Conservation (phyloP, 2,113 vertebrate species). For the Nesoenas mayeri region DNA sequence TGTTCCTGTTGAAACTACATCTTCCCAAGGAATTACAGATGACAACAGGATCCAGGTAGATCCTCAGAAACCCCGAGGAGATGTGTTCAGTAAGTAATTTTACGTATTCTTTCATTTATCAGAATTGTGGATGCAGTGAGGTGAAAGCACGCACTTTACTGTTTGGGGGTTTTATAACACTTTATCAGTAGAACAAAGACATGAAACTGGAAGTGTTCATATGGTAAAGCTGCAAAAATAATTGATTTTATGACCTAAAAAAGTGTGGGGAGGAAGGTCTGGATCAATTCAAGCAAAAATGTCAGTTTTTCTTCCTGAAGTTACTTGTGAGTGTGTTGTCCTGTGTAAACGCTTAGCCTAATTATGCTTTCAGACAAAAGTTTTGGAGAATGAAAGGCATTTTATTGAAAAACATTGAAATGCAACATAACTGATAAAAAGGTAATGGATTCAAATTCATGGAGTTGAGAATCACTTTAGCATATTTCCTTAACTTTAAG, state of each 20-base stretch:
- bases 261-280: not conserved
- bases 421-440: not conserved
- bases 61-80: slow-evolving; percentile 91
- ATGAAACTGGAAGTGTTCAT: not conserved
- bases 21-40: slow-evolving; percentile 58
- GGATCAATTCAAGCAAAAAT: not conserved
- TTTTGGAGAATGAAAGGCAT: not conserved
- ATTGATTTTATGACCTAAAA: not conserved
- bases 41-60: slow-evolving; percentile 91
- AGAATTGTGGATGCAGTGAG: not conserved
- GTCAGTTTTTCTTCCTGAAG: not conserved
- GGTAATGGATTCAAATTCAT: not conserved
- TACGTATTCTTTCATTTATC: not conserved
- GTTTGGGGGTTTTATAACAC: not conserved
- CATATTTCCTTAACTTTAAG: not conserved
- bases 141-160: not conserved
- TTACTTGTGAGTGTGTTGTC: not conserved
- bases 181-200: not conserved
- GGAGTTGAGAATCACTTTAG: not conserved
- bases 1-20: slow-evolving; percentile 47
- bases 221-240: not conserved
- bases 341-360: not conserved
- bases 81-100: slow-evolving; percentile 92
- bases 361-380: not conserved
- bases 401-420: not conserved